Evolutionary conservation across 92 coral and sea anemone species (phyloP), one percentile per base, ranked within the genome.

Genomic region (Siderastrea siderea): DNA sequence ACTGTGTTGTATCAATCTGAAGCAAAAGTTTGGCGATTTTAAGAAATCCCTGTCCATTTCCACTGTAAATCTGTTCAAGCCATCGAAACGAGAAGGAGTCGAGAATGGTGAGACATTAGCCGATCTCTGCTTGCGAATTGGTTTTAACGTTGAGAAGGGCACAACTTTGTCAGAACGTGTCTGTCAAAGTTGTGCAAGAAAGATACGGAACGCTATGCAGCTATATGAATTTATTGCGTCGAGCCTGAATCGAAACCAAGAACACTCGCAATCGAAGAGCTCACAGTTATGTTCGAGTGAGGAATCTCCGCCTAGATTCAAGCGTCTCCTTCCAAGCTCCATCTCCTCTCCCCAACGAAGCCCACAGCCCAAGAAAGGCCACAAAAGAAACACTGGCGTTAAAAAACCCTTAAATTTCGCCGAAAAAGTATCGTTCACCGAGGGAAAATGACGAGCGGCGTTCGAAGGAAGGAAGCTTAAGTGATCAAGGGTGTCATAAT

Each of bases 61-160:
- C 46, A 81, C 84, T 6, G 94, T 88, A 14, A 87, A 68, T 82
- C 46, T 90, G 79, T 87, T 86, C 63, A 86, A 90, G 65, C 76
- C 90, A 46, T 90, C 87, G 71, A 85, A 72, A 57, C 71, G 83
- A 14, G 60, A 80, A 66, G 91, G 60, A 50, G 47, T 84, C 19
- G 9, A 71, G 59, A 71, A 47, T 71, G 47, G 5, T 71, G 76
- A 71, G 59, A 55, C 80, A 51, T 47, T 86, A 72, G 84, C 90
- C 14, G 86, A 78, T 43, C 70, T 86, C 17, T 90, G 93, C 61
- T 86, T 48, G 68, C 46, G 63, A 26, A 26, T 26, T 26, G 50
- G 83, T 64, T 68, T 61, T 51, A 19, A 10, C 10, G 19, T 72
- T 52, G 85, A 49, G 71, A 73, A 74, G 44, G 68, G 82, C 55